Percentiles rank a stretch among this genome's conserved stretches.
Evolutionary conservation across 2,797 vertebrate species (phyloP).

Genomic region (Malacoraja senta): DNA sequence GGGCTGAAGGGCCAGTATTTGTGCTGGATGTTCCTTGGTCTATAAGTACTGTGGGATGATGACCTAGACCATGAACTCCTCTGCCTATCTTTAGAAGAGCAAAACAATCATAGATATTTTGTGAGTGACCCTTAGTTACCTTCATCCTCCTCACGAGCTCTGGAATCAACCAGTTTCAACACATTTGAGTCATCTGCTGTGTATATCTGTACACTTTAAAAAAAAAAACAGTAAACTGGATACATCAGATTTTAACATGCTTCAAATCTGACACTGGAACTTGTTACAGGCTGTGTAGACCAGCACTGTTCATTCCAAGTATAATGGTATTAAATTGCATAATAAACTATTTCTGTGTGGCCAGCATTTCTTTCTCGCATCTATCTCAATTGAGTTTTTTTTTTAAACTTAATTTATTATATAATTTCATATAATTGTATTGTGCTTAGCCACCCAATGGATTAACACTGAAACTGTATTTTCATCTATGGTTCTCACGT

Average conservation of each 20-base stretch:
- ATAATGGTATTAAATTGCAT: background rate
- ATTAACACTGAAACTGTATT: background rate
- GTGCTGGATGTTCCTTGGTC: no score
- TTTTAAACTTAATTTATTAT: background rate
- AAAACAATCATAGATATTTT: background rate
- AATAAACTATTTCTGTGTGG: background rate
- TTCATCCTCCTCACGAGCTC: background rate
- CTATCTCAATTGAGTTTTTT: background rate
- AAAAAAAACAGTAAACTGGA: conserved; percentile 8
- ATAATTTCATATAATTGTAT: background rate
- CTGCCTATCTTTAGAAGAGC: background rate
- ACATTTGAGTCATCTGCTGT: background rate
- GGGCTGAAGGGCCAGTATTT: no score
- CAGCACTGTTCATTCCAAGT: background rate
- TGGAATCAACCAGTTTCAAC: background rate
- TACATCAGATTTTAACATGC: conserved; percentile 35
- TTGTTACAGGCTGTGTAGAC: conserved; percentile 5
- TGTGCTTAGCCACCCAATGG: background rate
- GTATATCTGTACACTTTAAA: background rate
- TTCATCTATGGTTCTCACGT: no score
- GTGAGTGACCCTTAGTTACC: conserved; percentile 23
- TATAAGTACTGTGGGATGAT: background rate
- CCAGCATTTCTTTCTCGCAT: background rate
- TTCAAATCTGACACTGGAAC: background rate
- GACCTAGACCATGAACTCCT: background rate